A percentile compares a stretch with the other conserved stretches of the same genome.
Conservation (phyloP, 2,113 vertebrate genomes). For the Cavia aperea region DNA sequence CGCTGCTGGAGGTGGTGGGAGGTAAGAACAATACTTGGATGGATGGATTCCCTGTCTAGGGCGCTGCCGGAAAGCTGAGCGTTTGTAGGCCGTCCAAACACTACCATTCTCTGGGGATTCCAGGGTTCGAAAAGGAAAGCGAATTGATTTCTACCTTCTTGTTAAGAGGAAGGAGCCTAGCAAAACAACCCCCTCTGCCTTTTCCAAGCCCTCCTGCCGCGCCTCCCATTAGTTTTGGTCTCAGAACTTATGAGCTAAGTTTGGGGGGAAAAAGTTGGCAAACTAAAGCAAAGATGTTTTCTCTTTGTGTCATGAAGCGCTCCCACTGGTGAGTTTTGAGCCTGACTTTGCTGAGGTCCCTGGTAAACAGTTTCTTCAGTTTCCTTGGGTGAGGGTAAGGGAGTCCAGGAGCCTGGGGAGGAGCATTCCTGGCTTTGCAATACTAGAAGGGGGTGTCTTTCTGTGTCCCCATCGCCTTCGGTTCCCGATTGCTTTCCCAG, state of each 20-base stretch:
- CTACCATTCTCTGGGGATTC: not conserved
- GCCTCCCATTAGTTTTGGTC: not conserved
- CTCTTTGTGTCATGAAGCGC: slow-evolving; percentile 21
- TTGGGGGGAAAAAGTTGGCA: not conserved
- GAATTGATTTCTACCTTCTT: slow-evolving; percentile 33
- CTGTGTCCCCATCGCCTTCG: not conserved
- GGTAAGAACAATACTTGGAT: slow-evolving; percentile 53
- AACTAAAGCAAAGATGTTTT: slow-evolving; percentile 24
- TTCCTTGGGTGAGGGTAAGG: not conserved
- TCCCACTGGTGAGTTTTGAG: not conserved
- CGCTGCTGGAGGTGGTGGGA: slow-evolving; percentile 34
- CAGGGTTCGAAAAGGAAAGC: not conserved
- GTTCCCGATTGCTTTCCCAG: not conserved
- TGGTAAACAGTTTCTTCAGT: not conserved
- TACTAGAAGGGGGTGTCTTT: not conserved
- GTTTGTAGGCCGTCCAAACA: not conserved
- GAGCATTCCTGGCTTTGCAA: not conserved
- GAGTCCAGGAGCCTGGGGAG: not conserved
- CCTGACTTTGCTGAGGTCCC: not conserved
- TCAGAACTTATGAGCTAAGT: slow-evolving; percentile 16
- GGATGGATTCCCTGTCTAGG: slow-evolving; percentile 46
- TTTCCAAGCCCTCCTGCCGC: not conserved
- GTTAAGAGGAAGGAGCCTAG: not conserved
- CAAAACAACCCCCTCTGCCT: slow-evolving; percentile 18
- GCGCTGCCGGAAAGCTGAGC: slow-evolving; percentile 38